phyloP scores from a whole-genome alignment of 2,888 invertebrate species.

The Drosophila subquinaria region DNA sequence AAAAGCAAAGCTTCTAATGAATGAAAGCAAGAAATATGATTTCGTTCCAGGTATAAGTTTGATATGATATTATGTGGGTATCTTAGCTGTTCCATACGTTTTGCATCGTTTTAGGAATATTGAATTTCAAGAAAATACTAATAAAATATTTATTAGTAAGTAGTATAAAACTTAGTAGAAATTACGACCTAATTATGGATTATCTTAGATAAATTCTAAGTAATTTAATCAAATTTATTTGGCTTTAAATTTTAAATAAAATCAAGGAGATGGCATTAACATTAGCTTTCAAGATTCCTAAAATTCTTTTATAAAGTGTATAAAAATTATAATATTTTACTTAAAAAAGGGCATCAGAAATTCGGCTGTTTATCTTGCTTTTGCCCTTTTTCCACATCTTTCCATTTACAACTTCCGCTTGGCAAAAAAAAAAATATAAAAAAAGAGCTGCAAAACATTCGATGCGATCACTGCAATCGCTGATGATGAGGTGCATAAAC shows the following conservation, averaged over 20 bases:
- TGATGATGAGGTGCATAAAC: conserved; percentile 82
- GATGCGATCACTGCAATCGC: conserved; percentile 76
- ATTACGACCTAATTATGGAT: not conserved
- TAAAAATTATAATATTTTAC: not conserved
- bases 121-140: not conserved
- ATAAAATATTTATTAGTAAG: not conserved
- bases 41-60: not conserved
- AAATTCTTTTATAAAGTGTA: not conserved
- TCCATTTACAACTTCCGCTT: conserved; percentile 75
- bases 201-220: not conserved
- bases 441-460: conserved; percentile 50
- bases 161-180: not conserved
- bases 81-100: not conserved
- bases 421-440: conserved; percentile 14
- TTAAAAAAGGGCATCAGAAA: conserved; percentile 2
- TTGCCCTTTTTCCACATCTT: conserved; percentile 20
- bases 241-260: not conserved
- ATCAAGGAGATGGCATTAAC: not conserved
- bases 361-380: conserved; percentile 2
- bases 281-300: not conserved
- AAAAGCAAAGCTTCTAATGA: not conserved
- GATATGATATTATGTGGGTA: not conserved
- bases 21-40: not conserved
- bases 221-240: not conserved
- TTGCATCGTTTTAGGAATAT: not conserved